These are phyloP conservation scores for Pseudomugil gertrudae DNA, from an alignment of 2,797 vertebrate genomes.

Conservation along the genomic window DNA sequence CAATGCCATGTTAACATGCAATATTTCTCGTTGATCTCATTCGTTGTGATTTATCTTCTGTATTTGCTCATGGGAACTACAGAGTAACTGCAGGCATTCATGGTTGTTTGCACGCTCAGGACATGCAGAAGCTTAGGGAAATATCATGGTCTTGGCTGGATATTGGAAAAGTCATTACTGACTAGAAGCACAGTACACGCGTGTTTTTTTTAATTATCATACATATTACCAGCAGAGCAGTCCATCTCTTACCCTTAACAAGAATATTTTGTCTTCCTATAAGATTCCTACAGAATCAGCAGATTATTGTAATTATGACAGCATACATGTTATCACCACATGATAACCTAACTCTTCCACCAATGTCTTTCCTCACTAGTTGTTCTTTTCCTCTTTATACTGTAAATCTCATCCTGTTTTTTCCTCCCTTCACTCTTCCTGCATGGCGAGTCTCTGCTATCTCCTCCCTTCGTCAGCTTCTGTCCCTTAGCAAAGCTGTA, in stretches of 20 bases:
- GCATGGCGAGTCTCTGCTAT: conserved; percentile 24
- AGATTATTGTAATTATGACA: neutral
- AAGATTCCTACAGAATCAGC: neutral
- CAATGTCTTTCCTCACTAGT: neutral
- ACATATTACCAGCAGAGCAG: neutral
- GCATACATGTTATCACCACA: neutral
- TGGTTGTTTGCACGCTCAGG: neutral
- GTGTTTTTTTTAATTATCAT: neutral
- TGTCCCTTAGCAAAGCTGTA: conserved; percentile 66
- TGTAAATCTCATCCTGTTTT: conserved; percentile 11
- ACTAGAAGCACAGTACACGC: neutral
- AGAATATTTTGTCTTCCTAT: neutral
- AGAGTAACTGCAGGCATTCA: neutral
- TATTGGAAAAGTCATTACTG: neutral
- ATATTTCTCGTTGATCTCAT: too few relatives aligned
- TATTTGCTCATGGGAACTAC: neutral
- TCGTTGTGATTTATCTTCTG: neutral
- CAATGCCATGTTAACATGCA: too few relatives aligned
- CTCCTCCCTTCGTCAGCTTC: conserved; percentile 11
- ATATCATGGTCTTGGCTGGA: neutral
- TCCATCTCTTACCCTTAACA: neutral
- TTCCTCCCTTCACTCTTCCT: conserved; percentile 18
- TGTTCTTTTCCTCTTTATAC: neutral
- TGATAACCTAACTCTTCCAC: conserved; percentile 5
- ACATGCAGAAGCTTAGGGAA: neutral